Percentiles rank a stretch among this genome's conserved stretches.
These are phyloP conservation scores for Rhombomys opimus DNA, from an alignment of 2,113 vertebrate species.

Conservation along the genomic window DNA sequence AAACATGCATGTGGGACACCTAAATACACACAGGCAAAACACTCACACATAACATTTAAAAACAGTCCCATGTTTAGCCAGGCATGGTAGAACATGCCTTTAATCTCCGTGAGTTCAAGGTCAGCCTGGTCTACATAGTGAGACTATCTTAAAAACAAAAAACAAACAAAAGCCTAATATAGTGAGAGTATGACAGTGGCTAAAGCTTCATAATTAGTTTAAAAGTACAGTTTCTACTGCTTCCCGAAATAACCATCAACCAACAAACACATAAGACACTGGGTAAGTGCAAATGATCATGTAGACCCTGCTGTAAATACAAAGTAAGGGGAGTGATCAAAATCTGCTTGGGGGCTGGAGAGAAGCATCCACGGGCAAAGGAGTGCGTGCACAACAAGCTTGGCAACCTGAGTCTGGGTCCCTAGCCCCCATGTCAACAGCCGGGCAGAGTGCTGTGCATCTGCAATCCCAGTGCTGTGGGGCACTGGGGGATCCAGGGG, in stretches of 20 bases:
- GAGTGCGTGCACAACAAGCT: too few species aligned
- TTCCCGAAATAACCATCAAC: slow-evolving; percentile 38
- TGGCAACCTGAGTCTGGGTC: neutral
- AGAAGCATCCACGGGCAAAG: neutral
- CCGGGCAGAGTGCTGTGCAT: neutral
- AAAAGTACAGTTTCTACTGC: slow-evolving; percentile 24
- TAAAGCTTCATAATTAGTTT: slow-evolving; percentile 40
- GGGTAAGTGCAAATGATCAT: neutral
- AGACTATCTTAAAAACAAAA: neutral
- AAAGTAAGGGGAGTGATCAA: neutral
- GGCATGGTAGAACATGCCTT: neutral
- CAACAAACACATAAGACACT: neutral
- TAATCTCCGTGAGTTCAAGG: neutral
- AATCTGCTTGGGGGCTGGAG: neutral
- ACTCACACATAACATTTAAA: neutral
- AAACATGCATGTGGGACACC: neutral
- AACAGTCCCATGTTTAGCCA: neutral
- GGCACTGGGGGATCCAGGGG: neutral
- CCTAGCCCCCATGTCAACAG: neutral
- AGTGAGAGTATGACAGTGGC: neutral
- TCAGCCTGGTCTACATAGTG: neutral
- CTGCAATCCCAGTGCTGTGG: neutral
- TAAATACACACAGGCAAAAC: neutral
- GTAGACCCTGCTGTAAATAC: neutral
- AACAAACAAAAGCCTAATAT: neutral